Evolutionary conservation across 2,797 vertebrate species (phyloP).

Genomic region (Poecilia velifera): DNA sequence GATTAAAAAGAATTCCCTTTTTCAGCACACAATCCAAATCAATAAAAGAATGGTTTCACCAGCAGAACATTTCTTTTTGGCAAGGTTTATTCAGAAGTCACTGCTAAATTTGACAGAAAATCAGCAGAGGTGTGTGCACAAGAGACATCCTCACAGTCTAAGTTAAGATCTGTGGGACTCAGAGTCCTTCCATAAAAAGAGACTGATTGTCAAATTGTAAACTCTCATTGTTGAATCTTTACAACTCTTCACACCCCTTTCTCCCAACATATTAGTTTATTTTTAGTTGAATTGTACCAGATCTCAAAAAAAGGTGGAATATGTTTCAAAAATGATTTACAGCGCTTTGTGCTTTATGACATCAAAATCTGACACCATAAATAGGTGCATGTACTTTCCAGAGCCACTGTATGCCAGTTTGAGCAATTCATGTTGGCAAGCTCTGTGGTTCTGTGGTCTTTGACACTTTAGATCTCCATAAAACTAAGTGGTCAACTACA

Average conservation of each 20-base stretch:
- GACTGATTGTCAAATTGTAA: neutral
- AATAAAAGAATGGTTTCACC: neutral
- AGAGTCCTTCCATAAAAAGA: neutral
- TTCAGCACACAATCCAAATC: neutral
- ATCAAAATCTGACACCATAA: neutral
- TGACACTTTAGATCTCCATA: conserved; percentile 21
- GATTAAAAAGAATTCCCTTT: neutral
- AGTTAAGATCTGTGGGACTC: neutral
- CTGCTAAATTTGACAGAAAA: neutral
- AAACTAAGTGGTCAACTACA: conserved; percentile 9
- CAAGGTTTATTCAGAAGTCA: neutral
- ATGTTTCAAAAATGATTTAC: neutral
- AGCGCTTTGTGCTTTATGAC: neutral
- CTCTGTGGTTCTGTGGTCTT: conserved; percentile 7
- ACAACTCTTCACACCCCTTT: neutral
- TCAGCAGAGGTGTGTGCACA: neutral
- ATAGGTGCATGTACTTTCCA: neutral
- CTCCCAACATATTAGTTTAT: neutral
- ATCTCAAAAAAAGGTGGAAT: neutral
- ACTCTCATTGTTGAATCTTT: neutral
- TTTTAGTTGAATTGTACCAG: neutral
- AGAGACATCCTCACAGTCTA: neutral
- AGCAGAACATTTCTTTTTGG: neutral
- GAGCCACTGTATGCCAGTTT: conserved; percentile 7
- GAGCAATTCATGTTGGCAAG: conserved; percentile 25